phyloP scores from a whole-genome alignment of 2,888 invertebrate species.

The Pollenia angustigena region DNA sequence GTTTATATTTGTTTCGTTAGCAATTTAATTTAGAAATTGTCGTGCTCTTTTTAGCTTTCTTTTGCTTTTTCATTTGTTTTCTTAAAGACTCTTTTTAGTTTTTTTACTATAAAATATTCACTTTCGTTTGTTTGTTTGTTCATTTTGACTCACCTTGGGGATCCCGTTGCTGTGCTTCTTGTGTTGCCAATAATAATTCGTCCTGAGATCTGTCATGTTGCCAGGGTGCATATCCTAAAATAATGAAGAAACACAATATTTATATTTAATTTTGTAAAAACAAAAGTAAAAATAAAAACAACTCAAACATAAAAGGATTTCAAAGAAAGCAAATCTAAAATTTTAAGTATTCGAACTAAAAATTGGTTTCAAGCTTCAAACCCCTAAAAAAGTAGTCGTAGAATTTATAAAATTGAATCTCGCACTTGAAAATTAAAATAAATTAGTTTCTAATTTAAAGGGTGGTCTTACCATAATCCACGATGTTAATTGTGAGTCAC shows the following conservation, averaged over 20 bases:
- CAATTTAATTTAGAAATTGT: slow-evolving; percentile 62
- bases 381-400: no score
- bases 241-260: slow-evolving; percentile 43
- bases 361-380: no score
- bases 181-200: slow-evolving; percentile 93
- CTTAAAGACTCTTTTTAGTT: slow-evolving; percentile 70
- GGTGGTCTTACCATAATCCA: no score
- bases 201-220: slow-evolving; percentile 94
- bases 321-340: no score
- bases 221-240: slow-evolving; percentile 93
- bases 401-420: no score
- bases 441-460: no score
- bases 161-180: slow-evolving; percentile 91
- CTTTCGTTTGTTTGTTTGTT: slow-evolving; percentile 72
- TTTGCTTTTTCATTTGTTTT: slow-evolving; percentile 76
- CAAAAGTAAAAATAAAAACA: background rate
- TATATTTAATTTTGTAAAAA: background rate
- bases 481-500: no score
- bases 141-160: slow-evolving; percentile 92
- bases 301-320: background rate
- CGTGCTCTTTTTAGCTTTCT: slow-evolving; percentile 80
- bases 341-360: no score
- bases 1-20: background rate
- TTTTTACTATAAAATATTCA: slow-evolving; percentile 68
- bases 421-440: no score